These are phyloP conservation scores for Timandra comae DNA, from an alignment of 2,888 invertebrate species.

Conservation along the genomic window DNA sequence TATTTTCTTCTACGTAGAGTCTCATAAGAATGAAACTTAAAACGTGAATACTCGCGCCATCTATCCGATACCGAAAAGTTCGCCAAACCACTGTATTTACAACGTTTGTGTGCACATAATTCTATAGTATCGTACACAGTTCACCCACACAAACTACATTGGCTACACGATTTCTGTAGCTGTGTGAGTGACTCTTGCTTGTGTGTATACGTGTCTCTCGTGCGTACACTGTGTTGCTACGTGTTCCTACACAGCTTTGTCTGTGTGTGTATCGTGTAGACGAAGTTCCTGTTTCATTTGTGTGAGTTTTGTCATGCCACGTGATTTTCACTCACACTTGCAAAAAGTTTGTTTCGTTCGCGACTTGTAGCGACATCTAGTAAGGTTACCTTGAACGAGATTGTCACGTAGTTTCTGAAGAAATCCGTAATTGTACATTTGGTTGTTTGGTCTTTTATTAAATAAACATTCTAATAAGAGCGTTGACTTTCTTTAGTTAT, in stretches of 20 bases:
- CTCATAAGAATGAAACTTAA: too few species aligned
- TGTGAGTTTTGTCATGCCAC: conserved; percentile 32
- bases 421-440: conserved; percentile 36
- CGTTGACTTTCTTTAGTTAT: neutral
- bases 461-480: conserved; percentile 1
- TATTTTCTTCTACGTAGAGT: too few species aligned
- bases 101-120: conserved; percentile 23
- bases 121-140: conserved; percentile 24
- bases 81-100: conserved; percentile 25
- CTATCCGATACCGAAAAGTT: conserved; percentile 32
- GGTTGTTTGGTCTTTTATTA: conserved; percentile 3
- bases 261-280: conserved; percentile 18
- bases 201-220: conserved; percentile 10
- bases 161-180: conserved; percentile 9
- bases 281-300: conserved; percentile 4
- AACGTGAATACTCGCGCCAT: conserved; percentile 40
- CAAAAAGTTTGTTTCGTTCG: conserved; percentile 40
- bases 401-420: conserved; percentile 30
- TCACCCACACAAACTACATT: conserved; percentile 25
- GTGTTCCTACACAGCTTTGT: conserved; percentile 4
- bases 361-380: conserved; percentile 62
- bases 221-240: conserved; percentile 16
- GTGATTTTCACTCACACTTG: conserved; percentile 38
- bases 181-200: conserved; percentile 24
- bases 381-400: conserved; percentile 31